Conservation (phyloP, 1,140 invertebrate species). For the Drosophila saltans region DNA sequence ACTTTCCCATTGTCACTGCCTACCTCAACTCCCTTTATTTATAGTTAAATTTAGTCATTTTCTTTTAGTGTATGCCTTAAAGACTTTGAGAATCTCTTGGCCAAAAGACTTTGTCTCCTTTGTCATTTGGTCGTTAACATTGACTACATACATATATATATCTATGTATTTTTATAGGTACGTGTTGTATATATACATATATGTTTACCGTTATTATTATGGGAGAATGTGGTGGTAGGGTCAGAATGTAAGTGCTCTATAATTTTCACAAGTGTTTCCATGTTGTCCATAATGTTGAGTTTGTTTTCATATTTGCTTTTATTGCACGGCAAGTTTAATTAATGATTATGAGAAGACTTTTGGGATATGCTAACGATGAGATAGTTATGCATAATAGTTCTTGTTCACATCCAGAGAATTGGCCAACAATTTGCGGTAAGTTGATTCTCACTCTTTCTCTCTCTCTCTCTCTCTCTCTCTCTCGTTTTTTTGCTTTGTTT, state of each 20-base stretch:
- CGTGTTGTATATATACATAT: conserved; percentile 5
- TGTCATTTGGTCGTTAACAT: not conserved
- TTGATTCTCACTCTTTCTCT: not conserved
- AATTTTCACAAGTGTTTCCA: conserved; percentile 59
- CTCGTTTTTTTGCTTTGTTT: no score
- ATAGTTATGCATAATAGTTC: not conserved
- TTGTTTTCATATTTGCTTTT: conserved; percentile 43
- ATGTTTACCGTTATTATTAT: conserved; percentile 49
- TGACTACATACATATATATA: not conserved
- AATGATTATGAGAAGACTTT: conserved; percentile 39
- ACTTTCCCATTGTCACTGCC: no score
- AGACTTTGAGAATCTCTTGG: not conserved
- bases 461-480: not conserved
- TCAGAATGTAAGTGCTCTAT: conserved; percentile 49
- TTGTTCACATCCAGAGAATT: not conserved
- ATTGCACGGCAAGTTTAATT: conserved; percentile 51
- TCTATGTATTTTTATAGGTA: no score
- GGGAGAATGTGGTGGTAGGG: conserved; percentile 31
- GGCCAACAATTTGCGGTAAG: conserved; percentile 1
- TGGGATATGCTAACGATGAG: no score
- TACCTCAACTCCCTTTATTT: no score
- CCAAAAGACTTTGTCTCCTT: not conserved
- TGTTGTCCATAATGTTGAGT: conserved; percentile 44
- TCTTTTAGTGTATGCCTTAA: not conserved
- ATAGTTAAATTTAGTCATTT: not conserved